A percentile compares a stretch with the other conserved stretches of the same genome.
Evolutionary conservation across 2,797 vertebrate species (phyloP).

Genomic region (Benthosema pterotum): DNA sequence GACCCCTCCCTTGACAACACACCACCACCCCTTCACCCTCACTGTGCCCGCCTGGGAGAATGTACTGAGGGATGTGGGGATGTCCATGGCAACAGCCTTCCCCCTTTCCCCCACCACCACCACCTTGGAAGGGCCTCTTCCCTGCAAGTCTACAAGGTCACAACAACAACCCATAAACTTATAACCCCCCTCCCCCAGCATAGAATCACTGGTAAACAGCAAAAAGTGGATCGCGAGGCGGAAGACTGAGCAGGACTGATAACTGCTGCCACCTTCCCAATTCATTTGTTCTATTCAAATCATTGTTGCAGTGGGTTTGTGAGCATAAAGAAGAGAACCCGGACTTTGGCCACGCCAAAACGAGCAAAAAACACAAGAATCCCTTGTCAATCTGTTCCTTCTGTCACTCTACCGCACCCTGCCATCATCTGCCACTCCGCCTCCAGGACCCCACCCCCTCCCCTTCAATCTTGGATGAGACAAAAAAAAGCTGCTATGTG

Average conservation of each 20-base stretch:
- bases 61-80: constrained; percentile 74
- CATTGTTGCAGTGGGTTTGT: constrained; percentile 68
- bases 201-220: constrained; percentile 51
- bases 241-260: constrained; percentile 21
- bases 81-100: constrained; percentile 46
- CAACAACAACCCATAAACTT: constrained; percentile 31
- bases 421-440: constrained; percentile 41
- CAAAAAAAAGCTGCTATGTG: constrained; percentile 85
- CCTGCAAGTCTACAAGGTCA: constrained; percentile 57
- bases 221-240: constrained; percentile 34
- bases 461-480: constrained; percentile 69
- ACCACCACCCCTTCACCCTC: constrained; percentile 43
- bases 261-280: constrained; percentile 46
- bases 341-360: constrained; percentile 65
- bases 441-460: constrained; percentile 46
- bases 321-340: constrained; percentile 58
- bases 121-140: constrained; percentile 52
- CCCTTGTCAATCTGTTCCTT: constrained; percentile 33
- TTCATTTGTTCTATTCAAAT: constrained; percentile 81
- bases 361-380: constrained; percentile 19
- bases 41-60: constrained; percentile 71
- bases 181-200: constrained; percentile 47
- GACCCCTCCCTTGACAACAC: constrained; percentile 66
- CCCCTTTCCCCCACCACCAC: constrained; percentile 15
- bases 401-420: constrained; percentile 36